These are phyloP conservation scores for Pandemis corylana DNA, from an alignment of 2,888 invertebrate species.

Conservation along the genomic window DNA sequence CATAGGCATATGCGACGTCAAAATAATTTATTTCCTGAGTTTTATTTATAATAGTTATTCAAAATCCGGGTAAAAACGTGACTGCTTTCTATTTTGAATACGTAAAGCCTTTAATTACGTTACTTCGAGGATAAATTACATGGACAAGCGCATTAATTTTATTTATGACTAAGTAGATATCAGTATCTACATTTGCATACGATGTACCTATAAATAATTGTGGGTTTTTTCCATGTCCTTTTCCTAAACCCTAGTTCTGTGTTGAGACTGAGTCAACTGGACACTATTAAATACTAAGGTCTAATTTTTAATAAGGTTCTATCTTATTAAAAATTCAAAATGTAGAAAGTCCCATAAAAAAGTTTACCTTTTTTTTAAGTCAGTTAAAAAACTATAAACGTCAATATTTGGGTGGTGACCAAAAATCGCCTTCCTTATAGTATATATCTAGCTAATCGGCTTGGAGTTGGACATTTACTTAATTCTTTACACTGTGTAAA, in stretches of 20 bases:
- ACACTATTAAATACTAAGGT: too few species aligned
- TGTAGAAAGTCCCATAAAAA: too few species aligned
- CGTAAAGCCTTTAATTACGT: constrained; percentile 26
- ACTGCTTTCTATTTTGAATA: constrained; percentile 22
- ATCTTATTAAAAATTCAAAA: too few species aligned
- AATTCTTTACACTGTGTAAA: neutral
- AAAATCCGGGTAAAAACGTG: constrained; percentile 27
- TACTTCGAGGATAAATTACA: constrained; percentile 20
- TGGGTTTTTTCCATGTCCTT: neutral
- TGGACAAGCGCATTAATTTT: constrained; percentile 13
- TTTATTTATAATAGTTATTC: neutral
- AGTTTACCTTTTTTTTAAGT: too few species aligned
- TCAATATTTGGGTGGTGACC: too few species aligned
- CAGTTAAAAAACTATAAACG: too few species aligned
- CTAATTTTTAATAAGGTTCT: too few species aligned
- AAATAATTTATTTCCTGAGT: neutral
- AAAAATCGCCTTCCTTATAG: too few species aligned
- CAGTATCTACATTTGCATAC: constrained; percentile 29
- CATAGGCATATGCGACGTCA: neutral
- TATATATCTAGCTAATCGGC: neutral
- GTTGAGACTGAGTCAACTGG: too few species aligned
- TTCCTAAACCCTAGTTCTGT: neutral
- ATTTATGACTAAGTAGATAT: constrained; percentile 30
- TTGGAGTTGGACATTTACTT: neutral
- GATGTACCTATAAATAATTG: constrained; percentile 6